Conservation (phyloP, 2,888 invertebrate species). For the Drosophila demipolita region DNA sequence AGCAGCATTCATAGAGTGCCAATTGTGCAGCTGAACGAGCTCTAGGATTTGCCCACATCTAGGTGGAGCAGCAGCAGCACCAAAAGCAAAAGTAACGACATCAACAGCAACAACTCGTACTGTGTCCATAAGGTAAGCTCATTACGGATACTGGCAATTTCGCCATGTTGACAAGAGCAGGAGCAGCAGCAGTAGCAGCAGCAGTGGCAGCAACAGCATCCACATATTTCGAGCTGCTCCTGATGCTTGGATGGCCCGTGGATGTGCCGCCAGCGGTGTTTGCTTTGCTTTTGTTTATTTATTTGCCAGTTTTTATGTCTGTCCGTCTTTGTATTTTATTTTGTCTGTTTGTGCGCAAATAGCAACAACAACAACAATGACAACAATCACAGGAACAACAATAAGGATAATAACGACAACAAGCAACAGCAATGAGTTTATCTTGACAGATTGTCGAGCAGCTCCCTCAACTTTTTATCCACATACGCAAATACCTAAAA, state of each 20-base stretch:
- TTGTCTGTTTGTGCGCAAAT: constrained; percentile 54
- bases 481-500: not conserved
- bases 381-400: constrained; percentile 53
- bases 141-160: constrained; percentile 58
- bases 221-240: constrained; percentile 46
- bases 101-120: constrained; percentile 46
- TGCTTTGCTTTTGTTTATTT: constrained; percentile 75
- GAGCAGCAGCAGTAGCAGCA: constrained; percentile 29
- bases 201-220: constrained; percentile 1
- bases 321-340: constrained; percentile 42
- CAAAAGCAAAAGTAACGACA: constrained; percentile 19
- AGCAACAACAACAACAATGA: constrained; percentile 36
- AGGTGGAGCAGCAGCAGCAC: constrained; percentile 32
- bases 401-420: constrained; percentile 53
- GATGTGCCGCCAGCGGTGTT: constrained; percentile 73
- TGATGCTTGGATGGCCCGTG: constrained; percentile 48
- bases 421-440: constrained; percentile 72
- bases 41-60: constrained; percentile 53
- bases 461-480: constrained; percentile 42
- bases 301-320: constrained; percentile 59
- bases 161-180: constrained; percentile 56
- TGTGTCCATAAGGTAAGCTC: constrained; percentile 75
- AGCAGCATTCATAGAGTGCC: constrained; percentile 52
- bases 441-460: constrained; percentile 71
- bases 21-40: constrained; percentile 69